These are phyloP conservation scores for Lophura nycthemera DNA, from an alignment of 2,113 vertebrate species.

Conservation along the genomic window DNA sequence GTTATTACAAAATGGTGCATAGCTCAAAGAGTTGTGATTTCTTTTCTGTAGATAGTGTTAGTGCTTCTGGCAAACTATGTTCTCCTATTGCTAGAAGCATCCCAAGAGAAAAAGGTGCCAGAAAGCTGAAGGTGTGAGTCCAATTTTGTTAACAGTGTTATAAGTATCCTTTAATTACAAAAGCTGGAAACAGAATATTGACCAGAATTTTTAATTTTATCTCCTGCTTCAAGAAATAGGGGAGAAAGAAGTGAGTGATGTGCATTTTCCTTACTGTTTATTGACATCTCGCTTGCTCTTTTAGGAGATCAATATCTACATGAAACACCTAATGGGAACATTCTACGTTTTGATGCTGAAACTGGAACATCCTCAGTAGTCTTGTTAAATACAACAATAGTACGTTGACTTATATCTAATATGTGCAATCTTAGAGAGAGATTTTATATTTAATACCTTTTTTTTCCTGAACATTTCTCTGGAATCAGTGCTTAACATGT, in stretches of 20 bases:
- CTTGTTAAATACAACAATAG: constrained; percentile 77
- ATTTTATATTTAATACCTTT: background rate
- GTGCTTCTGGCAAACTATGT: fast-evolving
- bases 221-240: background rate
- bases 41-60: background rate
- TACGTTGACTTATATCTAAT: constrained; percentile 66
- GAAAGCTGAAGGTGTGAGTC: background rate
- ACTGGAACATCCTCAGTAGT: constrained; percentile 45
- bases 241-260: background rate
- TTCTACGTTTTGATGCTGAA: constrained; percentile 62
- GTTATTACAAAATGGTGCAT: fast-evolving
- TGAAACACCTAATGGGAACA: constrained; percentile 65
- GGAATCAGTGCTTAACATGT: background rate
- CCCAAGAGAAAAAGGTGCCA: background rate
- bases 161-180: background rate
- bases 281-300: constrained; percentile 37
- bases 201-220: background rate
- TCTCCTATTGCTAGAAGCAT: background rate
- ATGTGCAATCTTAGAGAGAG: background rate
- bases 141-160: background rate
- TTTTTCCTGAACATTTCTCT: background rate
- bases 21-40: background rate
- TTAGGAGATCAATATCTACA: constrained; percentile 80
- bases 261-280: background rate
- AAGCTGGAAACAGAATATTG: background rate